Percentiles rank a stretch among this genome's conserved stretches.
Evolutionary conservation across 2,888 invertebrate genomes (phyloP).

Genomic region (Lagria hirta): DNA sequence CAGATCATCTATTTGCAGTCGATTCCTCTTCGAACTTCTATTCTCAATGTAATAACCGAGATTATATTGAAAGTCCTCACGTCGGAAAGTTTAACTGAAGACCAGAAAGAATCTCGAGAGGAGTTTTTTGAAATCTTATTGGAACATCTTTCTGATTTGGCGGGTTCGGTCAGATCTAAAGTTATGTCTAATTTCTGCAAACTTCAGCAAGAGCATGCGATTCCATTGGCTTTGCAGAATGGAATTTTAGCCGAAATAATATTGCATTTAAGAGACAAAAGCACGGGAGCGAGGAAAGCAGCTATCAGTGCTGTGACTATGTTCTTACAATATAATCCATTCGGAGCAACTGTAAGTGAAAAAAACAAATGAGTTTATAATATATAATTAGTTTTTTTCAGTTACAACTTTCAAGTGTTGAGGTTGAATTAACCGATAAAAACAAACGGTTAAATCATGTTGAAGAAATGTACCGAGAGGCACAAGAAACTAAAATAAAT

Average conservation of each 20-base stretch:
- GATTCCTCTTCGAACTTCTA: slow-evolving; percentile 74
- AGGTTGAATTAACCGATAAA: slow-evolving; percentile 62
- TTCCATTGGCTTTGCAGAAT: slow-evolving; percentile 73
- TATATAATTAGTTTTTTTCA: slow-evolving; percentile 39
- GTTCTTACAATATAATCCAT: slow-evolving; percentile 84
- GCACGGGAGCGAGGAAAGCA: slow-evolving; percentile 80
- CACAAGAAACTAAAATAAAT: slow-evolving; percentile 55
- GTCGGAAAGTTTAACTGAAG: slow-evolving; percentile 61
- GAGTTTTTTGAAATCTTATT: slow-evolving; percentile 77
- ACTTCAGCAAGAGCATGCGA: slow-evolving; percentile 74
- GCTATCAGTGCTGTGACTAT: slow-evolving; percentile 76
- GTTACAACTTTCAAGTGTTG: slow-evolving; percentile 54
- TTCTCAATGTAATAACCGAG: slow-evolving; percentile 80
- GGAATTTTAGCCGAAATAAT: slow-evolving; percentile 67
- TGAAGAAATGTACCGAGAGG: slow-evolving; percentile 62
- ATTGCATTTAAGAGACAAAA: slow-evolving; percentile 78
- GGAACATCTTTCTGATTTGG: slow-evolving; percentile 81
- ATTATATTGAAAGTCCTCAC: slow-evolving; percentile 72
- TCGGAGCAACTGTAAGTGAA: slow-evolving; percentile 72
- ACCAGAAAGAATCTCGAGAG: slow-evolving; percentile 59
- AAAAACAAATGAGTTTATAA: slow-evolving; percentile 8
- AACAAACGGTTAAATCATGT: slow-evolving; percentile 40
- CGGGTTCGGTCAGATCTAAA: slow-evolving; percentile 84
- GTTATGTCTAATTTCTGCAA: slow-evolving; percentile 71
- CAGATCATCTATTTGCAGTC: slow-evolving; percentile 55